phyloP scores from a whole-genome alignment of 2,113 vertebrate genomes.

The Sturnus vulgaris region DNA sequence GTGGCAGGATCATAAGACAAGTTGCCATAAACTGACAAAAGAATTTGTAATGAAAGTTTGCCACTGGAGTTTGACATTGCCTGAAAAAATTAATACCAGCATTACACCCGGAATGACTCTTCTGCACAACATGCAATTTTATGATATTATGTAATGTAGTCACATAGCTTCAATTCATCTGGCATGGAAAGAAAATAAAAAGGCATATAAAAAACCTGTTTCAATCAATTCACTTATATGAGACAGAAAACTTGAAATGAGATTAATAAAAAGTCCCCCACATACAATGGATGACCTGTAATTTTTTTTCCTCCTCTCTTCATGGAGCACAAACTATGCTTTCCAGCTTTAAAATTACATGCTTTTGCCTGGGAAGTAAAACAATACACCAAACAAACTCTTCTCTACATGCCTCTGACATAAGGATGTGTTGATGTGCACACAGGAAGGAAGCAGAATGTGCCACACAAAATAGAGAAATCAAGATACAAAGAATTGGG shows the following conservation, averaged over 20 bases:
- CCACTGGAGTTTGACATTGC: background rate
- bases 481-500: background rate
- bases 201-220: background rate
- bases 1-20: background rate
- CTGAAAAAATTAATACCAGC: background rate
- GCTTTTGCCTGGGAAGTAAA: background rate
- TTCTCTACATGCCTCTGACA: background rate
- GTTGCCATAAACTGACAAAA: background rate
- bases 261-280: background rate
- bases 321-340: background rate
- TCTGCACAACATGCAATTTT: background rate
- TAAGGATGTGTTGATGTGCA: background rate
- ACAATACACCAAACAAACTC: background rate
- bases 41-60: background rate
- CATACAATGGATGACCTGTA: background rate
- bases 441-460: background rate
- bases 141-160: background rate
- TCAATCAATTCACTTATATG: background rate
- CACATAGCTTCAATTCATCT: background rate
- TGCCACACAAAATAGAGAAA: background rate
- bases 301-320: background rate
- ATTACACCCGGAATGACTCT: background rate
- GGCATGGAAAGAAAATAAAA: background rate
- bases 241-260: background rate
- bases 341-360: background rate